Evolutionary conservation across 1,140 invertebrate species (phyloP).

Genomic region (Apis florea): DNA sequence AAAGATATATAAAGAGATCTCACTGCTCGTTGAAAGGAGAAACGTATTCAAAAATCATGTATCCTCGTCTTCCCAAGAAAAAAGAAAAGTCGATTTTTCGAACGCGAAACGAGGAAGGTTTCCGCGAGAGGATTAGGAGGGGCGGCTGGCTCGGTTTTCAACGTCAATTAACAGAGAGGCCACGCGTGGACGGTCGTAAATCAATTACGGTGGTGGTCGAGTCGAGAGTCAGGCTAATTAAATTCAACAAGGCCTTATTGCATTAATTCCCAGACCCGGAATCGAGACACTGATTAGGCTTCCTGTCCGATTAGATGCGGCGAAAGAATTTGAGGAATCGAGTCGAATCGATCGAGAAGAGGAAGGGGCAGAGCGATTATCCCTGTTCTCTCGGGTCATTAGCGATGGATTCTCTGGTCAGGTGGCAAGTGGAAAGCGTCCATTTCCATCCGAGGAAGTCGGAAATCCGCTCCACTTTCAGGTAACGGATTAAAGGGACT

Average conservation of each 20-base stretch:
- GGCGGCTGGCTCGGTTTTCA: background rate
- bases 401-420: constrained; percentile 25
- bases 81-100: no score
- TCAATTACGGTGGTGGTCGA: background rate
- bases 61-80: no score
- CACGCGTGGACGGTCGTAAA: background rate
- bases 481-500: constrained; percentile 56
- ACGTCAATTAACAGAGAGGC: background rate
- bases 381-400: background rate
- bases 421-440: constrained; percentile 26
- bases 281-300: no score
- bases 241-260: no score
- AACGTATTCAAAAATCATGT: no score
- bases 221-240: no score
- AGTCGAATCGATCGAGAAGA: no score
- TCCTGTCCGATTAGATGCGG: no score
- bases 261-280: no score
- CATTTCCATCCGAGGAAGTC: constrained; percentile 2
- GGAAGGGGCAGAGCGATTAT: background rate
- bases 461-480: constrained; percentile 66
- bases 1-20: background rate
- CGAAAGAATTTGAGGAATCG: no score
- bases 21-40: constrained; percentile 11
- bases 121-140: background rate
- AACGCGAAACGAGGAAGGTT: background rate